These are phyloP conservation scores for Dermolepida albohirtum DNA, from an alignment of 2,888 invertebrate genomes.

Conservation along the genomic window DNA sequence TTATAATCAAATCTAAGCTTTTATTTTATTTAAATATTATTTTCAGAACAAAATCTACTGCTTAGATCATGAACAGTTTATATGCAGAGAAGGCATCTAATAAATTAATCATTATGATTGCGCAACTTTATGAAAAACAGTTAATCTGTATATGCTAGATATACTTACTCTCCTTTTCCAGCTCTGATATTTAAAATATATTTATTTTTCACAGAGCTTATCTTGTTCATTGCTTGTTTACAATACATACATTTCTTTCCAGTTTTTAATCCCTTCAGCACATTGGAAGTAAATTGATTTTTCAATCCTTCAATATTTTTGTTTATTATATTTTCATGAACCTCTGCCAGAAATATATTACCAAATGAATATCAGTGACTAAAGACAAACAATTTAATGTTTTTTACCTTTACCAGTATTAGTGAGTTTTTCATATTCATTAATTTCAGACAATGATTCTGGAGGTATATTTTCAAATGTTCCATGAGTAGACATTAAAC, in stretches of 20 bases:
- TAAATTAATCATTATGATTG: too few species aligned
- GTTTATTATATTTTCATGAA: slow-evolving; percentile 47
- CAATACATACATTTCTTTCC: slow-evolving; percentile 71
- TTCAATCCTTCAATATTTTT: slow-evolving; percentile 58
- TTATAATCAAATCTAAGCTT: too few species aligned
- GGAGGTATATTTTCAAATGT: slow-evolving; percentile 55
- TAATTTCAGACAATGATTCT: slow-evolving; percentile 48
- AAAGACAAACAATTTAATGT: too few species aligned
- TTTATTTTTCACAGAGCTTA: slow-evolving; percentile 72
- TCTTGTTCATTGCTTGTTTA: slow-evolving; percentile 66
- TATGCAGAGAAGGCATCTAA: too few species aligned
- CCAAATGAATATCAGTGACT: slow-evolving; percentile 6
- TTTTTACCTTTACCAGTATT: slow-evolving; percentile 47
- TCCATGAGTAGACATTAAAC: slow-evolving; percentile 51
- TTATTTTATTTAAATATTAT: too few species aligned
- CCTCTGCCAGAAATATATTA: slow-evolving; percentile 51
- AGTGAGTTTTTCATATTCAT: slow-evolving; percentile 56
- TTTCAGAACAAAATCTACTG: too few species aligned
- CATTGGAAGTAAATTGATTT: slow-evolving; percentile 54
- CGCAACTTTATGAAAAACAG: too few species aligned
- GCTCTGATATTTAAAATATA: slow-evolving; percentile 63
- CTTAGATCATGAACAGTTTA: too few species aligned
- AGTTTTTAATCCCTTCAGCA: slow-evolving; percentile 59
- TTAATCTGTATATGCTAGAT: neutral
- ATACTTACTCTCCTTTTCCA: too few species aligned